Percentiles rank a stretch among this genome's conserved stretches.
Conservation (phyloP, 2,888 invertebrate species). For the Drosophila anomalipes region DNA sequence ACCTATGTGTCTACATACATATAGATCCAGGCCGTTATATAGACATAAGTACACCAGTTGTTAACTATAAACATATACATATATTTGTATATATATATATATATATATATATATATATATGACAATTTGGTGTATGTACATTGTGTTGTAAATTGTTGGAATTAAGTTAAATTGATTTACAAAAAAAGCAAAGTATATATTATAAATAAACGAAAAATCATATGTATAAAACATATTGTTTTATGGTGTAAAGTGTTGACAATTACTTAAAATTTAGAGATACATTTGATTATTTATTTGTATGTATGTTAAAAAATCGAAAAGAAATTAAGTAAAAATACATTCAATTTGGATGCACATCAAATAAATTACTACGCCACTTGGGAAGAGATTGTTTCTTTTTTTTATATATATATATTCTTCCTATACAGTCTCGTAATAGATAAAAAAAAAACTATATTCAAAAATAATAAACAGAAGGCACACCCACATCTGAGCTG, state of each 20-base stretch:
- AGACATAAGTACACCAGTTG: conserved; percentile 5
- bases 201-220: conserved; percentile 45
- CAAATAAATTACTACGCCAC: conserved; percentile 59
- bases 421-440: conserved; percentile 52
- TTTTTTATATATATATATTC: conserved; percentile 23
- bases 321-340: conserved; percentile 59
- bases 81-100: conserved; percentile 1
- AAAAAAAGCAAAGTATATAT: conserved; percentile 29
- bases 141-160: conserved; percentile 44
- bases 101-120: conserved; percentile 16
- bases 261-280: conserved; percentile 58
- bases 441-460: conserved; percentile 27
- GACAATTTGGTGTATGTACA: conserved; percentile 35
- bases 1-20: background rate
- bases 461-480: conserved; percentile 46
- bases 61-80: conserved; percentile 15
- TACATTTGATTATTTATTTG: conserved; percentile 50
- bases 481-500: conserved; percentile 50
- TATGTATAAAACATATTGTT: conserved; percentile 44
- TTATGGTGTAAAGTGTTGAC: conserved; percentile 53
- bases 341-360: conserved; percentile 53
- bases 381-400: conserved; percentile 44
- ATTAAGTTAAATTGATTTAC: conserved; percentile 53
- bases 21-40: background rate
- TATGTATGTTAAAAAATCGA: conserved; percentile 40